A percentile compares a stretch with the other conserved stretches of the same genome.
These are phyloP conservation scores for Dryas iulia DNA, from an alignment of 1,140 invertebrate species.

Conservation along the genomic window DNA sequence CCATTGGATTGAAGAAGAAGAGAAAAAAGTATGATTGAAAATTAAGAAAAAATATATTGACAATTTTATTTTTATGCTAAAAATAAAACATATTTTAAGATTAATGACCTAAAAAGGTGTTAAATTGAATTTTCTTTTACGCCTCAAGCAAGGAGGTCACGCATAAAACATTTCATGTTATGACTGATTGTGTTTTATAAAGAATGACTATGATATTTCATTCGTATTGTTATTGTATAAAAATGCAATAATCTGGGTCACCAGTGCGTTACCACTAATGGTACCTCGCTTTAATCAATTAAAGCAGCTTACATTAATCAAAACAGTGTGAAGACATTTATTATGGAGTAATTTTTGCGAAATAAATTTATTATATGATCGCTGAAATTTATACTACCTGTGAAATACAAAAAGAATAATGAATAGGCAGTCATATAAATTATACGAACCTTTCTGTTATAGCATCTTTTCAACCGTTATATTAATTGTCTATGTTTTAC, in stretches of 20 bases:
- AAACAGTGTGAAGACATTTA: constrained; percentile 12
- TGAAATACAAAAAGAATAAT: neutral
- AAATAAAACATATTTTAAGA: neutral
- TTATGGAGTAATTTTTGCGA: neutral
- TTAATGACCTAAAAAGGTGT: neutral
- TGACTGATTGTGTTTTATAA: constrained; percentile 11
- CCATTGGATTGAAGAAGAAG: too few relatives aligned
- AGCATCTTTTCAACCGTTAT: neutral
- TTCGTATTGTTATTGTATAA: constrained; percentile 14
- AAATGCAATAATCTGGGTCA: constrained; percentile 22
- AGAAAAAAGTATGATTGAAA: neutral
- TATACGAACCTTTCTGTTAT: neutral
- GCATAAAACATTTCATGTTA: constrained; percentile 11
- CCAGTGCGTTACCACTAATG: constrained; percentile 19
- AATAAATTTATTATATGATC: neutral
- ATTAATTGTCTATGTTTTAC: neutral
- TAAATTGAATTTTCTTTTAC: neutral
- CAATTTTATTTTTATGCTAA: neutral
- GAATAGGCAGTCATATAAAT: neutral
- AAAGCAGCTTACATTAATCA: constrained; percentile 21
- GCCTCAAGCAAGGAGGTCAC: neutral
- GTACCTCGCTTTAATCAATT: constrained; percentile 25
- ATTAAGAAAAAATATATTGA: neutral
- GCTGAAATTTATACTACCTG: neutral
- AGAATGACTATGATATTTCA: constrained; percentile 25